These are phyloP conservation scores for Spilarctia lutea DNA, from an alignment of 2,888 invertebrate genomes.

Conservation along the genomic window DNA sequence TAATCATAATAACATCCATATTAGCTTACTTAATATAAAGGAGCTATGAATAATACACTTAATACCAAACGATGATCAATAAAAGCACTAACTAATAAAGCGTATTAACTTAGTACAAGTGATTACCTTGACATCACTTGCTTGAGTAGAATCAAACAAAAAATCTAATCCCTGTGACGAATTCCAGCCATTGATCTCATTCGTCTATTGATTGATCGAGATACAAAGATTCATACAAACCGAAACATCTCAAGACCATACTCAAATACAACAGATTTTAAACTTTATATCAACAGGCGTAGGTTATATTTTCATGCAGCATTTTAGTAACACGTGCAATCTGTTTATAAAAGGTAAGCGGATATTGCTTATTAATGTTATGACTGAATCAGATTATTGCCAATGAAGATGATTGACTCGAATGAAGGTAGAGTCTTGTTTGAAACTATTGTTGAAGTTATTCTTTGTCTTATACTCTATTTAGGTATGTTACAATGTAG, in stretches of 20 bases:
- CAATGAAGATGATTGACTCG: conserved; percentile 76
- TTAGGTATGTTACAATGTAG: not conserved
- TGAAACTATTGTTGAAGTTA: conserved; percentile 34
- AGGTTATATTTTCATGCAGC: conserved; percentile 47
- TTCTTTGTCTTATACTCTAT: conserved; percentile 14
- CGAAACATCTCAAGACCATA: conserved; percentile 31
- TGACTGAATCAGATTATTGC: conserved; percentile 76
- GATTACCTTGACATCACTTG: conserved; percentile 49
- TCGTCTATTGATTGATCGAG: conserved; percentile 76
- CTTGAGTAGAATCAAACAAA: conserved; percentile 44
- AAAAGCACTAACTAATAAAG: conserved; percentile 40
- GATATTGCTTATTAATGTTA: conserved; percentile 83
- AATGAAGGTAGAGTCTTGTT: conserved; percentile 47
- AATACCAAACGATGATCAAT: conserved; percentile 8
- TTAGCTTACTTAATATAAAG: conserved; percentile 7
- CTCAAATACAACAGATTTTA: conserved; percentile 17
- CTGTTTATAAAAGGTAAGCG: conserved; percentile 75
- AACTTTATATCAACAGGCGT: conserved; percentile 24
- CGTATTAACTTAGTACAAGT: conserved; percentile 43
- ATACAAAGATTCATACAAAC: conserved; percentile 46
- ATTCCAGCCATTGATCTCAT: conserved; percentile 73
- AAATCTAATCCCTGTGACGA: conserved; percentile 65
- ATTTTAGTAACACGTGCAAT: conserved; percentile 69
- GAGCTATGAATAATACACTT: conserved; percentile 13
- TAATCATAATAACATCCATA: not conserved